Evolutionary conservation across 2,113 vertebrate genomes (phyloP), one percentile per base, ranked within the genome.

Genomic region (Stigmatopora nigra): DNA sequence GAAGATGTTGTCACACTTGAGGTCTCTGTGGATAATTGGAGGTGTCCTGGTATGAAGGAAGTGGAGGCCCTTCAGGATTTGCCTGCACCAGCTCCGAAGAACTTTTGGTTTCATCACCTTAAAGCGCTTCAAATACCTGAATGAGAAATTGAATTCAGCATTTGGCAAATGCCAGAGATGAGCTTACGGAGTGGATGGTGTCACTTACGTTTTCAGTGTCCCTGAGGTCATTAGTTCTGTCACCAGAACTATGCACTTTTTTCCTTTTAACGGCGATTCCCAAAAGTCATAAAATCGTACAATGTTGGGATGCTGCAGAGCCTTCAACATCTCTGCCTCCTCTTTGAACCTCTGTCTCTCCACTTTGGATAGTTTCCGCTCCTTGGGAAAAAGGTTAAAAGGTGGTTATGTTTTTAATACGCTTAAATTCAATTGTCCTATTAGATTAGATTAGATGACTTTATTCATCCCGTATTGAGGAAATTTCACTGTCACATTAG

Each of bases 1-100:
- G 86, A 99, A 99, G 89, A 99, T 99, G 90, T 99, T 99, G 89
- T 99, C 97, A 60, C 97, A 99, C 88, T 99, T 99, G 51, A 99
- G 92, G 85, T 99, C 97, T 69, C 97, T 89, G 89, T 99, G 97
- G 88, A 99, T 99, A 83, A 99, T 99, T 44, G 97, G 97, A 46
- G 97, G 96, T 2, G 94, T 92, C 80, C 97, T 90, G 0, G 97
- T 99, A 80, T 99, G 97, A 64, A 99, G 92, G 82, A 99, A 99
- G 77, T 94, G 92, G 74, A 99, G 91, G 69, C 97, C 97, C 84
- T 99, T 99, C 72, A 99, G 89, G 78, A 99, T 98, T 87, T 99
- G 97, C 71, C 97, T 91, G 84, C 97, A 98, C 97, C 97, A 99
- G 77, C 97, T 98, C 53, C 95, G 87, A 17, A 99, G 87, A 57